These are phyloP conservation scores for Sphinx pinastri DNA, from an alignment of 2,888 invertebrate genomes.

Conservation along the genomic window DNA sequence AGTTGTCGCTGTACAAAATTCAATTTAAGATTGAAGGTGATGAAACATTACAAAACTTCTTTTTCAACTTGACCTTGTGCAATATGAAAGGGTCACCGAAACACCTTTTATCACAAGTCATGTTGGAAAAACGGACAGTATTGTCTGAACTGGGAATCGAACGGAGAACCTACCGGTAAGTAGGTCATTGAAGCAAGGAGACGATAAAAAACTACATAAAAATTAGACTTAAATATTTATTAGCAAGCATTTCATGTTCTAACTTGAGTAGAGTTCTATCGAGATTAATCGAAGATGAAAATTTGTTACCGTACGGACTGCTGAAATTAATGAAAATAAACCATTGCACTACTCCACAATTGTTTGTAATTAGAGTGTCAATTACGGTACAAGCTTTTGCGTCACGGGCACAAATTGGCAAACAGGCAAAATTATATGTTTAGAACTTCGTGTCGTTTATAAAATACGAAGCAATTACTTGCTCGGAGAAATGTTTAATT, in stretches of 20 bases:
- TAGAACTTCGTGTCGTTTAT: constrained; percentile 5
- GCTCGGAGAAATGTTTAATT: neutral
- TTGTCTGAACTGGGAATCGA: too few relatives aligned
- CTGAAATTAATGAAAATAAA: neutral
- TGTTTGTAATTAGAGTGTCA: neutral
- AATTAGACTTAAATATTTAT: too few relatives aligned
- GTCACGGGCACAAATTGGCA: neutral
- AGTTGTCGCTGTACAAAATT: too few relatives aligned
- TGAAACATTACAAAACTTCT: too few relatives aligned
- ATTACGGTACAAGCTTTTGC: neutral
- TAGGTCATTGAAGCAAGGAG: too few relatives aligned
- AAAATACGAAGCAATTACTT: constrained; percentile 6
- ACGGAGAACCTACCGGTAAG: too few relatives aligned
- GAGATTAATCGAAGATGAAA: neutral
- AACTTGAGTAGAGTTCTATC: neutral
- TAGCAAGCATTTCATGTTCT: neutral
- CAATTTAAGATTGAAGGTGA: too few relatives aligned
- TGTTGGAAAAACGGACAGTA: too few relatives aligned
- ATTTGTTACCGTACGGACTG: neutral
- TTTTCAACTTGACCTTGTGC: too few relatives aligned
- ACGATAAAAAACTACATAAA: neutral
- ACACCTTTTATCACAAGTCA: too few relatives aligned
- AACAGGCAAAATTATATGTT: neutral
- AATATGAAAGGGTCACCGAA: too few relatives aligned
- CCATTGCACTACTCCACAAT: neutral